Percentiles rank a stretch among this genome's conserved stretches.
Conservation (phyloP, 2,888 invertebrate species). For the Agelastica alni region DNA sequence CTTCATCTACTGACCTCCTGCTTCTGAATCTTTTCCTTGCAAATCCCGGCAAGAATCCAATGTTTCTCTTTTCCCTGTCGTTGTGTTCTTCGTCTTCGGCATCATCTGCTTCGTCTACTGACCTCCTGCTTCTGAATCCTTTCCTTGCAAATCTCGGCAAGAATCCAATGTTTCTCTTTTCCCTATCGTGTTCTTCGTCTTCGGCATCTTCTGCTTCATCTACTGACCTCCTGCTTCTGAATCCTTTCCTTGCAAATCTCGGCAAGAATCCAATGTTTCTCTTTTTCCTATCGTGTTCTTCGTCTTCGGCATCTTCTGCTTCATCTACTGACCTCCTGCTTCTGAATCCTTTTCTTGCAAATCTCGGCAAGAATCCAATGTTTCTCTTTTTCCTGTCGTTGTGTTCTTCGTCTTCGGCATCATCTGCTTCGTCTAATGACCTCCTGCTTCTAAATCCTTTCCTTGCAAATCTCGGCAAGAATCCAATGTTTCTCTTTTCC, state of each 20-base stretch:
- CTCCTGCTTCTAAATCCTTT: constrained; percentile 23
- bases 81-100: constrained; percentile 1
- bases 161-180: constrained; percentile 27
- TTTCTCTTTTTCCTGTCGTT: neutral
- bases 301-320: constrained; percentile 16
- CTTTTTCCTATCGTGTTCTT: constrained; percentile 11
- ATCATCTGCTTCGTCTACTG: constrained; percentile 6
- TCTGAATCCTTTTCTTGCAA: constrained; percentile 27
- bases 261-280: constrained; percentile 25
- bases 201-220: constrained; percentile 22
- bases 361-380: constrained; percentile 19
- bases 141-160: constrained; percentile 28
- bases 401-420: constrained; percentile 8
- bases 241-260: constrained; percentile 20
- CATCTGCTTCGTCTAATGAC: constrained; percentile 12
- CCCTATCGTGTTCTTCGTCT: constrained; percentile 1
- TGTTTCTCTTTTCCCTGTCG: constrained; percentile 21
- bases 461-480: constrained; percentile 26
- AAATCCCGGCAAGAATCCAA: constrained; percentile 20
- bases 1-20: constrained; percentile 15
- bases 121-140: constrained; percentile 23
- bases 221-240: constrained; percentile 19
- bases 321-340: constrained; percentile 20
- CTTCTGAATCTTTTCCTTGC: constrained; percentile 14
- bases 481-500: constrained; percentile 21